Base-by-base conservation (phyloP, 2,888 invertebrate species). In the Brachylomia viminalis region DNA sequence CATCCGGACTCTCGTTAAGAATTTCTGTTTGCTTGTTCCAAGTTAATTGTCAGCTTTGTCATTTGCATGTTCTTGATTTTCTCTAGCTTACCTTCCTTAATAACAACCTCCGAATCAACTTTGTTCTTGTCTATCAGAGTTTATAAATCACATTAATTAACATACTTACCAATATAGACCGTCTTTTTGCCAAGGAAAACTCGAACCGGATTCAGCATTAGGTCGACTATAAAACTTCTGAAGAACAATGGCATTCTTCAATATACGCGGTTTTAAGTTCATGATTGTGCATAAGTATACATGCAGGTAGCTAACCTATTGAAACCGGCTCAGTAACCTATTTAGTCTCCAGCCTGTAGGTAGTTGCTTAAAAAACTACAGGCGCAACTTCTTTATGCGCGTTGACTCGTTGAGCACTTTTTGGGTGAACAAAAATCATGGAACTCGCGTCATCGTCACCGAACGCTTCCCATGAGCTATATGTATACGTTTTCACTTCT, bases 191-290 rank as follows among this genome's bases (percentile, higher is more conserved):
- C 33, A 30, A 68, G n/a, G 13, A 58, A 78, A 74, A 27, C 54
- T 78, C 38, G 7, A 79, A 79, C 68, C 68, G 68, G 68, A 79
- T 68, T 61, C 54, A 56, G n/a, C 15, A 75, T 68, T 79, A 79
- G 75, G 71, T 68, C 74, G 62, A 49, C 58, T 78, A 73, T 33
- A 38, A 73, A 71, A 70, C 33, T 52, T 20, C n/a, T 52, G 17
- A 49, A 83, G 83, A 83, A 82, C 79, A 83, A 82, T 79, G 20
- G 67, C 83, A 82, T 82, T 82, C 71, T 71, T 75, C 11, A 75
- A 66, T 67, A 61, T 38, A 61, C 38, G 27, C 52, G 15, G 64
- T 66, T 58, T 72, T 33, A 65, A 58, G 30, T 66, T 62, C 52
- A 62, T 67, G 11, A 62, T 62, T 62, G 62, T 71, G 33, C n/a